Base-by-base conservation (phyloP, 2,113 vertebrate genomes). In the Rhinichthys klamathensis region DNA sequence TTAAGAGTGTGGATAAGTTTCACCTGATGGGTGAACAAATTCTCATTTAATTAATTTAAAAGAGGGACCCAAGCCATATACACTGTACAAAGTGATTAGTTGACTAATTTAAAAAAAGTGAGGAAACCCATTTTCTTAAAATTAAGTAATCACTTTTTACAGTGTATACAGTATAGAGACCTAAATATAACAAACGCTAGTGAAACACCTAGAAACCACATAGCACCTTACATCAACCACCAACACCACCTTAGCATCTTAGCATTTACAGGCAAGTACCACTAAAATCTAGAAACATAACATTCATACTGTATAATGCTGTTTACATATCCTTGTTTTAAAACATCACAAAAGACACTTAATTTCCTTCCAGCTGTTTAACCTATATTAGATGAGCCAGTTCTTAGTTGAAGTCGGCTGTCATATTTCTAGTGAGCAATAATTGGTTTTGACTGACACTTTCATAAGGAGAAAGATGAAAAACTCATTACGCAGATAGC, bases 401-500 rank as follows among this genome's bases (percentile, higher is more conserved):
- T 76, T 51, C 21, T 54, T 23, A 13, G 32, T 30, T n/a, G 6
- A 54, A n/a, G 58, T n/a, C 15, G 15, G 61, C 83, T 58, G 12
- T 21, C 82, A 56, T 82, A 74, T 79, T 89, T 89, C 72, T 41
- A 70, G 27, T 72, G 69, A 86, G 89, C 61, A 87, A 85, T 86
- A 84, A 89, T 86, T 41, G 87, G 65, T 89, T 91, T 88, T 85
- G 58, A 90, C 84, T 11, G 80, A 56, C 61, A 38, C 60, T 69
- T 88, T 72, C 38, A 63, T 84, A 82, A 79, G 88, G 83, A 65
- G 18, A 32, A 69, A 88, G 81, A 91, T 84, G 90, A 88, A 90
- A 91, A 89, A 89, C 88, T 91, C 76, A 90, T 92, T 83, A 89
- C 82, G 86, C 86, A 35, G 56, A 38, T 41, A n/a, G 89, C 90